phyloP scores from a whole-genome alignment of 2,888 invertebrate genomes.

The Tenthredo amoena region DNA sequence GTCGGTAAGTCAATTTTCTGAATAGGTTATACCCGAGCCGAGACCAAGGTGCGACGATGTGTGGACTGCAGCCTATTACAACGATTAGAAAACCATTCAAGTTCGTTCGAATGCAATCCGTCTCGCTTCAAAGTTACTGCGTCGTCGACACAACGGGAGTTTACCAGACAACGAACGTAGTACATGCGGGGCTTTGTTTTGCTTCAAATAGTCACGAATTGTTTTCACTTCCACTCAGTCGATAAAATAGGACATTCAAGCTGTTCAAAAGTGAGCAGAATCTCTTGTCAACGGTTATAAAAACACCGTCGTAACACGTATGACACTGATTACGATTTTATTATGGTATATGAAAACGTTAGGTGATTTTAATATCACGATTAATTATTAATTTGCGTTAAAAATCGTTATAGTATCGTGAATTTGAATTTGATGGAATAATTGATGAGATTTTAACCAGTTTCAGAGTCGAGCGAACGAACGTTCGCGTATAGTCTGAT shows the following conservation, averaged over 20 bases:
- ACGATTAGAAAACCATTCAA: constrained; percentile 68
- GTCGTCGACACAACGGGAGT: neutral
- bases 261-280: neutral
- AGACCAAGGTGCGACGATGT: neutral
- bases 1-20: neutral
- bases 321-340: no score
- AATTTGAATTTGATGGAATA: constrained; percentile 7
- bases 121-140: constrained; percentile 34
- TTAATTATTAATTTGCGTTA: neutral
- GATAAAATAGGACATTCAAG: neutral
- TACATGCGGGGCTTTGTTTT: constrained; percentile 53
- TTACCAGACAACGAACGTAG: neutral
- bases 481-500: neutral
- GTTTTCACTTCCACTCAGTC: constrained; percentile 50
- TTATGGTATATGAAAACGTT: no score
- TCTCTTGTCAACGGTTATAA: no score
- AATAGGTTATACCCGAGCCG: neutral
- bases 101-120: constrained; percentile 61
- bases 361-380: no score
- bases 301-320: no score
- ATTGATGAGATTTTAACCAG: constrained; percentile 6
- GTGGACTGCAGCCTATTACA: constrained; percentile 43
- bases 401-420: neutral
- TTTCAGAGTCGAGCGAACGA: neutral
- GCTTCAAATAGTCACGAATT: constrained; percentile 59